Conservation (phyloP, 2,113 vertebrate species). For the Scophthalmus maximus region DNA sequence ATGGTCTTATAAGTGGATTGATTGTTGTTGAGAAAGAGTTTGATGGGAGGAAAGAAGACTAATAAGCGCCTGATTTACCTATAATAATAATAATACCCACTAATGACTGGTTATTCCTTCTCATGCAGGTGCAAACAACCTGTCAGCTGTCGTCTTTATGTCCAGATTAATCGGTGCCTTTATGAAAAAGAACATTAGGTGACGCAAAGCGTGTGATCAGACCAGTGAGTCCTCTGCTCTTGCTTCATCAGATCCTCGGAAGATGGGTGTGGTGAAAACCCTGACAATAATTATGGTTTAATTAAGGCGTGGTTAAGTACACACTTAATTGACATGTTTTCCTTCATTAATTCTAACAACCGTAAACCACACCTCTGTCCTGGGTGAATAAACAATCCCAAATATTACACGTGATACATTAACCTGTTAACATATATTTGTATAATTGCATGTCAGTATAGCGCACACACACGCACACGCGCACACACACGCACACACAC, state of each 20-base stretch:
- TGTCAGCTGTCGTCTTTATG: too few relatives aligned
- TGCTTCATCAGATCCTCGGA: not conserved
- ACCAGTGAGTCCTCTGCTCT: not conserved
- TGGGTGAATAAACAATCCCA: not conserved
- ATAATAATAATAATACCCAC: not conserved
- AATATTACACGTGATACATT: not conserved
- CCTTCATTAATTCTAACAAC: not conserved
- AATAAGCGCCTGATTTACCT: too few relatives aligned
- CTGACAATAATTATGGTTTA: not conserved
- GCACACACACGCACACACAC: too few relatives aligned
- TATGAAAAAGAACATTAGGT: not conserved
- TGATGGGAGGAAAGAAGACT: too few relatives aligned
- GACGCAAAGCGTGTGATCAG: not conserved
- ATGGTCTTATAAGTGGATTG: not conserved
- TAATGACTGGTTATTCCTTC: not conserved
- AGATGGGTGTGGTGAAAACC: not conserved
- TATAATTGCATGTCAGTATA: not conserved
- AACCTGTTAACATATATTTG: not conserved
- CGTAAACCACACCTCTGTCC: not conserved
- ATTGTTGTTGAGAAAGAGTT: not conserved
- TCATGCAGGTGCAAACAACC: not conserved
- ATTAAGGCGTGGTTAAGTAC: not conserved
- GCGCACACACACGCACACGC: not conserved
- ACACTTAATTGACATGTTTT: not conserved
- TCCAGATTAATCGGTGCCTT: not conserved